These are phyloP conservation scores for Endotricha flammealis DNA, from an alignment of 2,888 invertebrate species.

Conservation along the genomic window DNA sequence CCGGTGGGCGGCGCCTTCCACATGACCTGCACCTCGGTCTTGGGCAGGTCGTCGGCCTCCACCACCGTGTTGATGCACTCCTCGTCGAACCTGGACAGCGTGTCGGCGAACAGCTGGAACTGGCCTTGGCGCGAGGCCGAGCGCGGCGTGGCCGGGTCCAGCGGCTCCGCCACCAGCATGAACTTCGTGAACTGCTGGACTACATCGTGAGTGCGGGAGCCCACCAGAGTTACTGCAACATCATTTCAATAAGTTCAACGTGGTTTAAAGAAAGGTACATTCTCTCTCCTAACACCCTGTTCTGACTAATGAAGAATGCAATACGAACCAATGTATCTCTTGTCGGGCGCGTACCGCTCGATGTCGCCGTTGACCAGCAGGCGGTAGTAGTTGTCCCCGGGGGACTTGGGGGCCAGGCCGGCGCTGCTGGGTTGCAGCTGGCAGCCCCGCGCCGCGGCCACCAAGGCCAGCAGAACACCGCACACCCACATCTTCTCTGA, in stretches of 20 bases:
- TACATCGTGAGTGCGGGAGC: conserved; percentile 81
- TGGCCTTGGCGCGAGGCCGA: conserved; percentile 54
- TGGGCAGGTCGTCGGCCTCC: conserved; percentile 87
- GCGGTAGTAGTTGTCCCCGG: conserved; percentile 92
- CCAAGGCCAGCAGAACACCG: conserved; percentile 11
- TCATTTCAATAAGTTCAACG: no score
- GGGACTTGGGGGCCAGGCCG: conserved; percentile 65
- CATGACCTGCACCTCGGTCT: conserved; percentile 90
- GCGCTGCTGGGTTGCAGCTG: no score
- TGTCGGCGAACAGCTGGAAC: conserved; percentile 76
- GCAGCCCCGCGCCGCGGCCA: conserved; percentile 65
- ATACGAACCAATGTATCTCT: conserved; percentile 84
- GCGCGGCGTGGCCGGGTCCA: conserved; percentile 58
- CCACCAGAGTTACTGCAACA: conserved; percentile 80
- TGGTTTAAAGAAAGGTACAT: no score
- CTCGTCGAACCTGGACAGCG: conserved; percentile 84
- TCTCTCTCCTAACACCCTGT: no score
- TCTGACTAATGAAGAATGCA: no score
- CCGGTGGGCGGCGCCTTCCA: conserved; percentile 94
- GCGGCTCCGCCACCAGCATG: conserved; percentile 85
- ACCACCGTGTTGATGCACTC: conserved; percentile 91
- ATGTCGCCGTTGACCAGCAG: conserved; percentile 88
- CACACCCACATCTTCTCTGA: conserved; percentile 16
- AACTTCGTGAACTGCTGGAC: conserved; percentile 89
- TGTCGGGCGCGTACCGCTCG: conserved; percentile 89